A percentile compares a stretch with the other conserved stretches of the same genome.
phyloP scores from a whole-genome alignment of 2,797 vertebrate genomes.

The Rousettus madagascariensis region DNA sequence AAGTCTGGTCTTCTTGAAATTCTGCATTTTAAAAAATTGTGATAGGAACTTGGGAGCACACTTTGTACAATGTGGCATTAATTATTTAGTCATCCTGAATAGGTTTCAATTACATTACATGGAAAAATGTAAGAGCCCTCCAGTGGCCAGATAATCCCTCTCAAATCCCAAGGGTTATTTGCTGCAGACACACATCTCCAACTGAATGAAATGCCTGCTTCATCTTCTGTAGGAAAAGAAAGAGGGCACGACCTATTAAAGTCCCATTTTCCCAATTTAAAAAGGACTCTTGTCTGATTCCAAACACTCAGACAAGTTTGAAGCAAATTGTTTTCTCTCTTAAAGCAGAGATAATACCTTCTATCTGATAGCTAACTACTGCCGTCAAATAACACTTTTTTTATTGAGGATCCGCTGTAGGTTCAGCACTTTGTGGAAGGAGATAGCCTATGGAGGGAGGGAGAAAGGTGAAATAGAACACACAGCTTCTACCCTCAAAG shows the following conservation, averaged over 20 bases:
- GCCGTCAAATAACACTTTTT: not conserved
- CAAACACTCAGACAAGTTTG: constrained; percentile 58
- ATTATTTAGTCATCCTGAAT: constrained; percentile 76
- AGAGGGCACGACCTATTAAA: constrained; percentile 46
- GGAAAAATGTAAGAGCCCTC: constrained; percentile 72
- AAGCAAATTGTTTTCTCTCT: constrained; percentile 51
- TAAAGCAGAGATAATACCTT: constrained; percentile 24
- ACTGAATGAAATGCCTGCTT: constrained; percentile 50
- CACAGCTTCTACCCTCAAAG: not conserved
- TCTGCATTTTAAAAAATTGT: constrained; percentile 60
- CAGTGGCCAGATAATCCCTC: constrained; percentile 73
- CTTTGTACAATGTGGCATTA: constrained; percentile 66
- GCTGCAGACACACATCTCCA: constrained; percentile 11
- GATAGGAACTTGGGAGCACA: not conserved
- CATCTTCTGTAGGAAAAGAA: constrained; percentile 33
- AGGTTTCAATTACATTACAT: constrained; percentile 71
- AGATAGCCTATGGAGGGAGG: not conserved
- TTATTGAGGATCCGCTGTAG: not conserved
- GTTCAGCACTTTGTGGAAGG: not conserved
- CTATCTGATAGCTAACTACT: not conserved
- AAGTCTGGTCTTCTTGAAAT: constrained; percentile 72
- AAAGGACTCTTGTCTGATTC: constrained; percentile 60
- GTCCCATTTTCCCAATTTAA: constrained; percentile 34
- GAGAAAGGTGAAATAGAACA: not conserved
- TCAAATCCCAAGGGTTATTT: constrained; percentile 62